phyloP scores from a whole-genome alignment of 2,797 vertebrate species.

The Microhierax caerulescens region DNA sequence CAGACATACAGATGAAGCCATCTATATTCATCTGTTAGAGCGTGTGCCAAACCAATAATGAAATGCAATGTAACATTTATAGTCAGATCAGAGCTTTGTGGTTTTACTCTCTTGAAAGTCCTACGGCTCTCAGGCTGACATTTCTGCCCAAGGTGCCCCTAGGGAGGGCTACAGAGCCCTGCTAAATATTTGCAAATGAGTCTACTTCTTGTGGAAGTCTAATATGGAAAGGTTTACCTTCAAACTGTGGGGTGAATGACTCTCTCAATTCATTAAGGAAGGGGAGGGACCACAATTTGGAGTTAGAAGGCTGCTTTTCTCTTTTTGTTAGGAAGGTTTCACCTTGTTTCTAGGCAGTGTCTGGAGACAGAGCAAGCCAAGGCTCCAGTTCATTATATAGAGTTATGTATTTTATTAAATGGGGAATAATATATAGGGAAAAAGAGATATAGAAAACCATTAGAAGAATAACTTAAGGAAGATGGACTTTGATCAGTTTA shows the following conservation, averaged over 20 bases:
- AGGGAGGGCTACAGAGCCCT: slow-evolving; percentile 62
- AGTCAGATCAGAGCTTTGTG: slow-evolving; percentile 38
- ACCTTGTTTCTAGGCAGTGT: not conserved
- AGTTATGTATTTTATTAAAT: not conserved
- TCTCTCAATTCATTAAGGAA: not conserved
- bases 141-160: slow-evolving; percentile 82
- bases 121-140: slow-evolving; percentile 79
- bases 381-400: not conserved
- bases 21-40: not conserved
- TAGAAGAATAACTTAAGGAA: not conserved
- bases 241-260: not conserved
- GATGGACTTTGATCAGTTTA: not conserved
- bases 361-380: not conserved
- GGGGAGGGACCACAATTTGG: not conserved
- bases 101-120: not conserved
- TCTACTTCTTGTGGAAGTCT: not conserved
- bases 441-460: not conserved
- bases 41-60: not conserved
- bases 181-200: slow-evolving; percentile 1
- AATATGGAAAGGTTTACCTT: not conserved
- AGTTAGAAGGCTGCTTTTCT: not conserved
- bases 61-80: slow-evolving; percentile 22
- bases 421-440: not conserved
- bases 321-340: not conserved
- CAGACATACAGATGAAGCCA: not conserved